A percentile compares a stretch with the other conserved stretches of the same genome.
phyloP scores from a whole-genome alignment of 2,113 vertebrate genomes.

The Calonectris borealis region DNA sequence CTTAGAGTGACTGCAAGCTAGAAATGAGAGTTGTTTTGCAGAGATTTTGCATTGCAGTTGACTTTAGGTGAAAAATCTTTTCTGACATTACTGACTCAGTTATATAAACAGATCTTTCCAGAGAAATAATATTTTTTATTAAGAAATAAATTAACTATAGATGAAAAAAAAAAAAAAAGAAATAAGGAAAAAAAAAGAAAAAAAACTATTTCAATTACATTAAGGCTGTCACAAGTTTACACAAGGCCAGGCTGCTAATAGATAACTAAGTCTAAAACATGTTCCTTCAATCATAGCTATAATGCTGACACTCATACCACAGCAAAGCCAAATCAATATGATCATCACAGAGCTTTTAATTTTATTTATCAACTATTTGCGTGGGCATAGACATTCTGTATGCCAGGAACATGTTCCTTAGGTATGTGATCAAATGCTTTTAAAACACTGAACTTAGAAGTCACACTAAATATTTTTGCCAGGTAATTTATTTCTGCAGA shows the following conservation, averaged over 20 bases:
- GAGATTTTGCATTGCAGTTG: conserved; percentile 15
- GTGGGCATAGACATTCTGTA: neutral
- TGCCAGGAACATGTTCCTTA: neutral
- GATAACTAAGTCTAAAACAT: neutral
- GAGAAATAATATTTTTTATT: neutral
- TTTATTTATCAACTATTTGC: neutral
- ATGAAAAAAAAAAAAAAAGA: neutral
- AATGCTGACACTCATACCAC: neutral
- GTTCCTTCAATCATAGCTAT: neutral
- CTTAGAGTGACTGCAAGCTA: conserved; percentile 21
- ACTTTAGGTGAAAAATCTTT: neutral
- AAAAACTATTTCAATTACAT: neutral
- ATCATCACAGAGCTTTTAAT: neutral
- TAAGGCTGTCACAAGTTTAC: neutral
- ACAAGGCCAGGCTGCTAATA: neutral
- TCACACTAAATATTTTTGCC: neutral
- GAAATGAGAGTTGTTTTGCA: conserved; percentile 21
- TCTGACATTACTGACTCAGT: neutral
- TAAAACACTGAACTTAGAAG: neutral
- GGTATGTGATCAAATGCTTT: neutral
- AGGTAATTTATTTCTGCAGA: neutral
- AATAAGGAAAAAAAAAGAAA: neutral
- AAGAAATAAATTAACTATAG: neutral
- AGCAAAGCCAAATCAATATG: neutral
- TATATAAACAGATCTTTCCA: neutral